Evolutionary conservation across 2,797 vertebrate species (phyloP).

Genomic region (Gobionotothen gibberifrons): DNA sequence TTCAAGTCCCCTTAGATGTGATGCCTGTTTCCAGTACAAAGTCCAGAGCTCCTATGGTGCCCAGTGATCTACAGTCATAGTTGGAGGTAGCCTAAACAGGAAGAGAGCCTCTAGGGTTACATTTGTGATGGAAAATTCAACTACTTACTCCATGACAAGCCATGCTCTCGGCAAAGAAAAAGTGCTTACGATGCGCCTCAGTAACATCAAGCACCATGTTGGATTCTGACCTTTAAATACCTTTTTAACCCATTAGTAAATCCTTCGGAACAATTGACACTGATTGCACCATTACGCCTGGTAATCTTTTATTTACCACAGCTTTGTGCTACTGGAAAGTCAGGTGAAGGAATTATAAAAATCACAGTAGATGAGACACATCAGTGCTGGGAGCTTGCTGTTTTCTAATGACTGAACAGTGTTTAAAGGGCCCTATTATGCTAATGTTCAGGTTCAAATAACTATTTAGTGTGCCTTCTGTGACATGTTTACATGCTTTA

Average conservation of each 20-base stretch:
- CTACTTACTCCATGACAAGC: constrained; percentile 53
- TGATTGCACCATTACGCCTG: neutral
- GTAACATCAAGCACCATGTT: constrained; percentile 19
- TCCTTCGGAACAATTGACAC: neutral
- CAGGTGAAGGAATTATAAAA: constrained; percentile 1
- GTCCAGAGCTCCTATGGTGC: constrained; percentile 44
- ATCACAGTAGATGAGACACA: neutral
- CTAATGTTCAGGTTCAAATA: too few relatives aligned
- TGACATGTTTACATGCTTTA: too few relatives aligned
- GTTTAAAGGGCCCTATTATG: neutral
- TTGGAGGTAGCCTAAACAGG: constrained; percentile 66
- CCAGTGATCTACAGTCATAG: constrained; percentile 52
- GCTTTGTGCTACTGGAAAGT: constrained; percentile 20
- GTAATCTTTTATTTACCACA: constrained; percentile 21
- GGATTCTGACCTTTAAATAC: constrained; percentile 27
- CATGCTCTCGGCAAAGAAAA: constrained; percentile 20
- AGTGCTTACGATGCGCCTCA: constrained; percentile 13
- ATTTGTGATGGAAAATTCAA: constrained; percentile 76
- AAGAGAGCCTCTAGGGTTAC: constrained; percentile 65
- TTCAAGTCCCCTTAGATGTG: neutral
- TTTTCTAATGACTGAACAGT: constrained; percentile 12
- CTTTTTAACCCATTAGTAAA: constrained; percentile 13
- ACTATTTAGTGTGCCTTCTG: too few relatives aligned
- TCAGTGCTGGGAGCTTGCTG: constrained; percentile 1
- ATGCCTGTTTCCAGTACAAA: constrained; percentile 17